Percentiles rank a stretch among this genome's conserved stretches.
phyloP scores from a whole-genome alignment of 2,113 vertebrate genomes.

The Nicator chloris region DNA sequence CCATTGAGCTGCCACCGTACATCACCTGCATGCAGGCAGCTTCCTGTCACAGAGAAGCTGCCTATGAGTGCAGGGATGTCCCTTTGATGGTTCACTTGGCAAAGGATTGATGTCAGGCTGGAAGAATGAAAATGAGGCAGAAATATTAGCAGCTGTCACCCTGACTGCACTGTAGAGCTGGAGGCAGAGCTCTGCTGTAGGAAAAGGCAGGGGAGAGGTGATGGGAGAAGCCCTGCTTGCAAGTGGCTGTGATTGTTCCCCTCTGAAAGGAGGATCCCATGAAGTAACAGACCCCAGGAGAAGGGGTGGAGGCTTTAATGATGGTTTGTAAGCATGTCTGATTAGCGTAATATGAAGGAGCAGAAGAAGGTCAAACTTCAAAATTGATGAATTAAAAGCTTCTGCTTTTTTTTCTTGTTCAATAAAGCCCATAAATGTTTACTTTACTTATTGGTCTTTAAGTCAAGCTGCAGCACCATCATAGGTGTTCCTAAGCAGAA shows the following conservation, averaged over 20 bases:
- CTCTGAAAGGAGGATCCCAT: not conserved
- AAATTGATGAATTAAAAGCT: not conserved
- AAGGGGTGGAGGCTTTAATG: not conserved
- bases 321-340: not conserved
- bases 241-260: not conserved
- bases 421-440: not conserved
- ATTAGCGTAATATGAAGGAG: not conserved
- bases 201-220: not conserved
- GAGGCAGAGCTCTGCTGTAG: not conserved
- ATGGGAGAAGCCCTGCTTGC: not conserved
- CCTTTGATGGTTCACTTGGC: not conserved
- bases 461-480: not conserved
- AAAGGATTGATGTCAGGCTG: not conserved
- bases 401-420: not conserved
- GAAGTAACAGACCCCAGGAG: not conserved
- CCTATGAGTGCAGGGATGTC: not conserved
- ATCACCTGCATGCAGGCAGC: not conserved
- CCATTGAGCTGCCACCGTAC: not conserved
- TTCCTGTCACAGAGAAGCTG: not conserved
- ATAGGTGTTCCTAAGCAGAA: not conserved
- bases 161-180: not conserved
- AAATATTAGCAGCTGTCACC: not conserved
- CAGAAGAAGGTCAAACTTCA: not conserved
- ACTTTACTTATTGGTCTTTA: not conserved
- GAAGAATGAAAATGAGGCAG: not conserved